A percentile compares a stretch with the other conserved stretches of the same genome.
Conservation (phyloP, 2,888 invertebrate species). For the Mythimna loreyi region DNA sequence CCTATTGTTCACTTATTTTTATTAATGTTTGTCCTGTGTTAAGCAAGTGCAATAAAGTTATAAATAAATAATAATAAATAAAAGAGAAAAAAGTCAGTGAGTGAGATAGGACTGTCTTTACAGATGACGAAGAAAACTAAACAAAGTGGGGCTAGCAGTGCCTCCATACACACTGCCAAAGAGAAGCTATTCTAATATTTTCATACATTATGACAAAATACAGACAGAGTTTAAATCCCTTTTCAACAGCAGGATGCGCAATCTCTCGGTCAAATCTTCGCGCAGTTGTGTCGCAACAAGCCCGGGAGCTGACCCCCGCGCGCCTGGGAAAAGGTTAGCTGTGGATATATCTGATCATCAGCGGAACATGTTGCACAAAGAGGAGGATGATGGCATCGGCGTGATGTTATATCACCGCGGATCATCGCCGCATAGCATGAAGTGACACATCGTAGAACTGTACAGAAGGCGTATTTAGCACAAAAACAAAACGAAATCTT, state of each 20-base stretch:
- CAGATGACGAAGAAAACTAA: neutral
- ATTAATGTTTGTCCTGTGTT: too few species aligned
- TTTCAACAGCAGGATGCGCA: neutral
- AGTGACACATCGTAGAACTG: neutral
- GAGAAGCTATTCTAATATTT: neutral
- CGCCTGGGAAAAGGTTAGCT: conserved; percentile 38
- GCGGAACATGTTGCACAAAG: conserved; percentile 34
- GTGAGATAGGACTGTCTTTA: neutral
- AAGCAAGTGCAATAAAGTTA: too few species aligned
- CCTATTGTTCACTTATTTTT: too few species aligned
- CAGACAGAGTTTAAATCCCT: neutral
- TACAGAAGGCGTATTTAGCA: conserved; percentile 30
- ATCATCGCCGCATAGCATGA: conserved; percentile 25
- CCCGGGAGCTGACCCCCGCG: conserved; percentile 28
- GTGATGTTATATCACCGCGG: conserved; percentile 37
- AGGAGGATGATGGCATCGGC: conserved; percentile 40
- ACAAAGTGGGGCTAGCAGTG: neutral
- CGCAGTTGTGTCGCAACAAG: conserved; percentile 4
- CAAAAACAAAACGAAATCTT: neutral
- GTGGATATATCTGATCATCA: conserved; percentile 21
- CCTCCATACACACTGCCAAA: neutral
- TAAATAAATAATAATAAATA: too few species aligned
- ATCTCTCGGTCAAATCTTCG: conserved; percentile 11
- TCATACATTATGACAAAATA: neutral
- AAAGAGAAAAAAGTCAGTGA: too few species aligned